Evolutionary conservation across 2,797 vertebrate species (phyloP), one percentile per base, ranked within the genome.

Genomic region (Rhadinocentrus ornatus): DNA sequence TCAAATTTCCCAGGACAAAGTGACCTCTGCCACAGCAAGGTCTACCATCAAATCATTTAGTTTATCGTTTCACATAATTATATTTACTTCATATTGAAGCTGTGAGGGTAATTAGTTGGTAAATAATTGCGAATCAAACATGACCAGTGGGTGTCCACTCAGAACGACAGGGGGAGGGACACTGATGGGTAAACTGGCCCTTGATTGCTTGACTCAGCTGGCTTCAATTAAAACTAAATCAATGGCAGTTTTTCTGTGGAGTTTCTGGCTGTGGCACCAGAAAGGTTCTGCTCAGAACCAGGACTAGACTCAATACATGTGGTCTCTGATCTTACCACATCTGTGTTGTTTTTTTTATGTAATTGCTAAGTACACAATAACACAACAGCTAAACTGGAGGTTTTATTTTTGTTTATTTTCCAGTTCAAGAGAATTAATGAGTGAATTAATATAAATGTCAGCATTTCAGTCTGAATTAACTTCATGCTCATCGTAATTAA

Each of bases 61-160:
- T 76, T 81, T 37, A 67, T 54, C 44, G 66, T 77, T 76, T 67
- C 57, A 55, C 61, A 53, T 77, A 74, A 86, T 86, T 69, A 53
- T 32, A 63, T 79, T 73, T 35, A 24, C 70, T 75, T 61, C 64
- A 62, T 52, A 63, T 60, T 71, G 69, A 59, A 82, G 24, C 54
- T 68, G 62, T 70, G 72, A 79, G 73, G 61, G 57, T 88, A 90
- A 89, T 91, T 89, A 82, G 74, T 73, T 63, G 29, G 71, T 86
- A 73, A 88, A 87, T 90, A 82, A 83, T 84, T 61, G 84, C 37
- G 83, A 86, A 78, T 89, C 67, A 88, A 85, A 86, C 77, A 76
- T 62, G 26, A 59, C 61, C 71, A 67, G 73, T 70, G 62, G 81
- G 80, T 65, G 85, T 86, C 73, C 81, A 82, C 75, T 74, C 58